These are phyloP conservation scores for Vidua macroura DNA, from an alignment of 2,113 vertebrate genomes.

Conservation along the genomic window DNA sequence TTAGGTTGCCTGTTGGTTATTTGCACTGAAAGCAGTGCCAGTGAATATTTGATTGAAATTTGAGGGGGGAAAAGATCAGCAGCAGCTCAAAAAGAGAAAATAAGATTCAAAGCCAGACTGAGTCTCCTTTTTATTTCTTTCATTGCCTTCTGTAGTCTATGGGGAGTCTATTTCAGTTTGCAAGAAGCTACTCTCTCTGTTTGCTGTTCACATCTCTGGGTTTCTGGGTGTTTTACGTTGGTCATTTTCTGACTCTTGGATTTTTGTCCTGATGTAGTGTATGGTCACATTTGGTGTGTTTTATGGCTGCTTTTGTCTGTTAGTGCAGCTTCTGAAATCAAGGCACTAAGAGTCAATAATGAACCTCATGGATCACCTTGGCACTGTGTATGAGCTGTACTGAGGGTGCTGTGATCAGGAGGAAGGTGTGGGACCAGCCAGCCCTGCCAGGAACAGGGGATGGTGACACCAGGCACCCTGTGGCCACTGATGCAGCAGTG, in stretches of 20 bases:
- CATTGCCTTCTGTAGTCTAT: neutral
- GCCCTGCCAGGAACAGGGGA: neutral
- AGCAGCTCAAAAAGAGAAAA: neutral
- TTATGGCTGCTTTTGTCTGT: neutral
- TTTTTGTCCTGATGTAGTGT: neutral
- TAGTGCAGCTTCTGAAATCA: neutral
- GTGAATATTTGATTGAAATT: neutral
- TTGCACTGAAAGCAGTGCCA: neutral
- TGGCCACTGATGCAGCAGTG: neutral
- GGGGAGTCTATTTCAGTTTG: neutral
- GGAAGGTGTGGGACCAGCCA: neutral
- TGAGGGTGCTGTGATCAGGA: neutral
- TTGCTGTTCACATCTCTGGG: rapidly evolving
- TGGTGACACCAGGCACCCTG: rapidly evolving
- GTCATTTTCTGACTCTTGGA: neutral
- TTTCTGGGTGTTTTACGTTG: neutral
- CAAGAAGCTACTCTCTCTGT: neutral
- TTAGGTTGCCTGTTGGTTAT: neutral
- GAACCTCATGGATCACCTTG: neutral
- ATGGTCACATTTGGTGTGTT: neutral
- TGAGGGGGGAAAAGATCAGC: neutral
- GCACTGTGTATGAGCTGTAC: neutral
- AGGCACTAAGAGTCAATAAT: neutral
- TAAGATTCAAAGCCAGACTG: neutral
- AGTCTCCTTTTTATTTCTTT: neutral